Conservation (phyloP, 2,113 vertebrate genomes). For the Tyrannus savana region DNA sequence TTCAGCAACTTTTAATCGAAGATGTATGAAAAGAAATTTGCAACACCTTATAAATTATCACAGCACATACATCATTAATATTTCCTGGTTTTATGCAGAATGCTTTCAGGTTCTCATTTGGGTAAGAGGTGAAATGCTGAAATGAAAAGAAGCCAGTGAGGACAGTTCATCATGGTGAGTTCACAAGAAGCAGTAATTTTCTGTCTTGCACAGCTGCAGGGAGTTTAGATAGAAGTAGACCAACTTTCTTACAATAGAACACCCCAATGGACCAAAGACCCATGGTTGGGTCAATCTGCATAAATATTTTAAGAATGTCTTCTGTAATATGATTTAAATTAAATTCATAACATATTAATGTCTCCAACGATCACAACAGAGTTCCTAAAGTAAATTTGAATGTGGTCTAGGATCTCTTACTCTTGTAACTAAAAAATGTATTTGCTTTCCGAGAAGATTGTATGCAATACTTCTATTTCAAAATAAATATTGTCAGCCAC, state of each 20-base stretch:
- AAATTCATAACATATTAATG: not conserved
- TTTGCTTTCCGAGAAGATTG: not conserved
- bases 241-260: not conserved
- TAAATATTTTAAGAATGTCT: not conserved
- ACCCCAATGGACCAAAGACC: not conserved
- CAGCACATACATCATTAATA: not conserved
- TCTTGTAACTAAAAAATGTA: not conserved
- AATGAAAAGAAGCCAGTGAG: not conserved
- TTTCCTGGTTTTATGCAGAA: not conserved
- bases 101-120: not conserved
- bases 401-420: not conserved
- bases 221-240: not conserved
- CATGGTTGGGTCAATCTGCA: not conserved
- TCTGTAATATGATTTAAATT: not conserved
- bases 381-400: not conserved
- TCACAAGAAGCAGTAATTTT: not conserved
- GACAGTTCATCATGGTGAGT: not conserved
- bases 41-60: not conserved
- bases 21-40: not conserved
- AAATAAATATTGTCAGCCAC: conserved; percentile 9
- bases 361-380: not conserved
- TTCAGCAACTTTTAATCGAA: not conserved
- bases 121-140: not conserved
- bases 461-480: not conserved
- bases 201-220: not conserved